These are phyloP conservation scores for Acanthurus leucopareius DNA, from an alignment of 2,797 vertebrate genomes.

Conservation along the genomic window DNA sequence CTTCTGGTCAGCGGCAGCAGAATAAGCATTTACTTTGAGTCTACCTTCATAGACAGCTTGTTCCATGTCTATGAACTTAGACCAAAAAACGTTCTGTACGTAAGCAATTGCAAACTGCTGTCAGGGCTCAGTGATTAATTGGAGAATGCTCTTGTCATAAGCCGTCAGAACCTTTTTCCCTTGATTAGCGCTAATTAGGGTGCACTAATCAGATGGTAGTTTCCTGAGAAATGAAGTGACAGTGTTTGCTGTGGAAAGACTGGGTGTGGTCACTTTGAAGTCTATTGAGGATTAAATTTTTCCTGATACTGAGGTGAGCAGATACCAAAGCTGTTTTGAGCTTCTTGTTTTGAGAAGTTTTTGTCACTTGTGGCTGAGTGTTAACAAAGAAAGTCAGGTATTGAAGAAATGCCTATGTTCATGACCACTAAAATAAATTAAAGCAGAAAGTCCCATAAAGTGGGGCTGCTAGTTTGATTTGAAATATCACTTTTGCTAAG, in stretches of 20 bases:
- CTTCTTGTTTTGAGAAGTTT: background rate
- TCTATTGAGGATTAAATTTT: background rate
- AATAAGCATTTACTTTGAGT: conserved; percentile 20
- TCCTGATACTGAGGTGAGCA: background rate
- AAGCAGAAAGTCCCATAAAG: background rate
- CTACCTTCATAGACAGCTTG: background rate
- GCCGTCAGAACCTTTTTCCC: background rate
- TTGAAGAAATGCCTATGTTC: background rate
- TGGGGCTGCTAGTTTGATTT: background rate
- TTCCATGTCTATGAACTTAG: conserved; percentile 55
- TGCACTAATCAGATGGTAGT: background rate
- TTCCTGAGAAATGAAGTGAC: background rate
- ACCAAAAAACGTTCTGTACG: background rate
- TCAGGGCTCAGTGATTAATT: background rate
- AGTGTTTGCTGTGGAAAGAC: background rate
- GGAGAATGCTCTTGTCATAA: background rate
- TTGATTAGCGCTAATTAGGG: background rate
- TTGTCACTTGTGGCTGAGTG: background rate
- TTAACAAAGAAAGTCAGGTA: background rate
- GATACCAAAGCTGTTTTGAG: background rate
- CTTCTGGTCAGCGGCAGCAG: rapidly evolving
- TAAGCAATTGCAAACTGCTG: background rate
- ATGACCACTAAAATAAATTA: background rate
- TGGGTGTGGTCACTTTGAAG: background rate
- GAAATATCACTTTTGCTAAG: conserved; percentile 8